Conservation (phyloP, 2,888 invertebrate species). For the Podotricha telesiphe region DNA sequence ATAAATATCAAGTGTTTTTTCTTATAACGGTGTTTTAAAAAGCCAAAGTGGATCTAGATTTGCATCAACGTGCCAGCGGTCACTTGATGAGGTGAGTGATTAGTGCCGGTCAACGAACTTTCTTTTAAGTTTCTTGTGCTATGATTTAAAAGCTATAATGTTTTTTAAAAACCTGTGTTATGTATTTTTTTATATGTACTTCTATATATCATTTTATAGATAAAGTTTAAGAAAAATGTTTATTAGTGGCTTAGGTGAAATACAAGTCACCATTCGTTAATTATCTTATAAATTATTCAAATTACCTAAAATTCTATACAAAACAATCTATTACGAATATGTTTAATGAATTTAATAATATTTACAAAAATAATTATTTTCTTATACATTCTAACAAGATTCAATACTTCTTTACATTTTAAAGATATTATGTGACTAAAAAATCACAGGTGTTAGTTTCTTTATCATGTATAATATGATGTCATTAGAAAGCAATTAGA, state of each 20-base stretch:
- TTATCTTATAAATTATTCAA: not conserved
- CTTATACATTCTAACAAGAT: not conserved
- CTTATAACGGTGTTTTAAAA: slow-evolving; percentile 65
- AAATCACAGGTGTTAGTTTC: slow-evolving; percentile 17
- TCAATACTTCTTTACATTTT: not conserved
- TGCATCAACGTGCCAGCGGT: slow-evolving; percentile 90
- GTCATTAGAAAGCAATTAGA: slow-evolving; percentile 23
- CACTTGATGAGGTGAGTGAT: slow-evolving; percentile 87
- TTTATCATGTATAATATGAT: slow-evolving; percentile 1
- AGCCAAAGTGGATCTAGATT: slow-evolving; percentile 89
- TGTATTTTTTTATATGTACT: not conserved
- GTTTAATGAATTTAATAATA: not conserved
- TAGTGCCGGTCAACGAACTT: slow-evolving; percentile 55
- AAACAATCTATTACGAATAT: not conserved
- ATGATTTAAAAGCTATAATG: not conserved
- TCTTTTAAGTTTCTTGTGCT: slow-evolving; percentile 40
- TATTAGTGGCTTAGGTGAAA: not conserved
- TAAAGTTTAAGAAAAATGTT: not conserved
- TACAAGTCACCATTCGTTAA: not conserved
- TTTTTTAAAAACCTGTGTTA: not conserved
- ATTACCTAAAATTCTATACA: not conserved
- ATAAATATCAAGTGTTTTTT: slow-evolving; percentile 52
- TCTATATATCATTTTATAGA: not conserved
- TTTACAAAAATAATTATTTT: too few species aligned
- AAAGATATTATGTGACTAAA: slow-evolving; percentile 7